Conservation (phyloP, 1,140 invertebrate species). For the Drosophila kurseongensis region DNA sequence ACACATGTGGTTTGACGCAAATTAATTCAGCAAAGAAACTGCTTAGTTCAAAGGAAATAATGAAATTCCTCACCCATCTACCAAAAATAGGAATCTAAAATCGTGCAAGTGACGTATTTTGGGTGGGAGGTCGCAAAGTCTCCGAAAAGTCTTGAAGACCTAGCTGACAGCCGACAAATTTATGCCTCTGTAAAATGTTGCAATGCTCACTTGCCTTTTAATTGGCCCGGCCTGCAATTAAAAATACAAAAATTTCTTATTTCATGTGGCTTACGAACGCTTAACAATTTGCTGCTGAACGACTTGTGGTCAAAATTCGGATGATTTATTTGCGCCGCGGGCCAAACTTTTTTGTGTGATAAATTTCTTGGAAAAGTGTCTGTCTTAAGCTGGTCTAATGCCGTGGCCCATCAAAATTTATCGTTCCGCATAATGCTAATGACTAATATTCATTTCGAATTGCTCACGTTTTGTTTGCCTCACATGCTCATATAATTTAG, state of each 20-base stretch:
- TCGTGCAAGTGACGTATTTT: constrained; percentile 22
- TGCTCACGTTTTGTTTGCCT: constrained; percentile 15
- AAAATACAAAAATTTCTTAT: constrained; percentile 24
- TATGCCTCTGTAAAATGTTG: constrained; percentile 53
- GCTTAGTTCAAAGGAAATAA: neutral
- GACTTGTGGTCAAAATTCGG: constrained; percentile 25
- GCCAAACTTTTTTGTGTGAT: constrained; percentile 45
- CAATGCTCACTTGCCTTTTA: constrained; percentile 44
- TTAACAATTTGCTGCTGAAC: constrained; percentile 24
- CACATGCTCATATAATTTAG: constrained; percentile 8
- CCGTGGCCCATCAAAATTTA: constrained; percentile 38
- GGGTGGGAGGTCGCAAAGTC: constrained; percentile 21
- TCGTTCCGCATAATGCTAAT: constrained; percentile 50
- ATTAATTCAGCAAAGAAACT: neutral
- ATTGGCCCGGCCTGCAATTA: constrained; percentile 49
- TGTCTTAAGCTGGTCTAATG: constrained; percentile 58
- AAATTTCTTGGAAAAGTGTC: constrained; percentile 38
- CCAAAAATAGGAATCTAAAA: constrained; percentile 19
- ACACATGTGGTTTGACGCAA: too few species aligned
- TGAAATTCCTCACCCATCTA: constrained; percentile 1
- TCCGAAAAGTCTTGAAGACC: constrained; percentile 26
- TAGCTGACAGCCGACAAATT: constrained; percentile 69
- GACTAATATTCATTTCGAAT: constrained; percentile 55
- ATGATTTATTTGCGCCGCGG: constrained; percentile 54
- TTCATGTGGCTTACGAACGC: constrained; percentile 33